These are phyloP conservation scores for Oligia latruncula DNA, from an alignment of 2,888 invertebrate species.

Conservation along the genomic window DNA sequence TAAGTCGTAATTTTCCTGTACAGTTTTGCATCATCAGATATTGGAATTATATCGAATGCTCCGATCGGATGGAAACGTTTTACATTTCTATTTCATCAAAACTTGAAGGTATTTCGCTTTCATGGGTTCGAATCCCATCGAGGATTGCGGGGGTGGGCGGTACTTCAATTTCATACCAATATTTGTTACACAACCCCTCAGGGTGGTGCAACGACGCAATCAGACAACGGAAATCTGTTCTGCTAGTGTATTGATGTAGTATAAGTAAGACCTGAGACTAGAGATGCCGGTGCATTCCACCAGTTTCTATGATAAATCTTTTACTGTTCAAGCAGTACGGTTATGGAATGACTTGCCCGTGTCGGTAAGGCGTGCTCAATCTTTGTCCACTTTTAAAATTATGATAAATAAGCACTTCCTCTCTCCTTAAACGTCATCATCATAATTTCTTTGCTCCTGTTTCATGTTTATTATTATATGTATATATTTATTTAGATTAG, in stretches of 20 bases:
- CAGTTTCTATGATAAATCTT: too few relatives aligned
- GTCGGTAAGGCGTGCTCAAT: too few relatives aligned
- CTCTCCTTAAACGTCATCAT: too few relatives aligned
- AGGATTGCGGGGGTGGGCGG: conserved; percentile 60
- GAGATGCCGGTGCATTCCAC: too few relatives aligned
- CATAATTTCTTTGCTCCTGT: too few relatives aligned
- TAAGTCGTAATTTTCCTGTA: neutral
- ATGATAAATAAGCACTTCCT: too few relatives aligned
- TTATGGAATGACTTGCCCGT: too few relatives aligned
- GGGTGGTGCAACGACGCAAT: conserved; percentile 60
- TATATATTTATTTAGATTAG: too few relatives aligned
- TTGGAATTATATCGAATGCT: conserved; percentile 18
- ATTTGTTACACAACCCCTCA: conserved; percentile 72
- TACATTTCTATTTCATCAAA: conserved; percentile 37
- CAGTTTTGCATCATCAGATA: conserved; percentile 18
- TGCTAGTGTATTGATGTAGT: conserved; percentile 40
- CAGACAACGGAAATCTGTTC: conserved; percentile 51
- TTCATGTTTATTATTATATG: too few relatives aligned
- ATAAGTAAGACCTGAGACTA: too few relatives aligned
- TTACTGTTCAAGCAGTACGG: too few relatives aligned
- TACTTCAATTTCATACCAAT: conserved; percentile 82
- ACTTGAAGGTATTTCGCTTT: conserved; percentile 48
- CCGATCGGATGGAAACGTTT: conserved; percentile 28
- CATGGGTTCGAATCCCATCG: conserved; percentile 64
- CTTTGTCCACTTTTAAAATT: too few relatives aligned